Evolutionary conservation across 2,113 vertebrate species (phyloP), one percentile per base, ranked within the genome.

Genomic region (Cochlearius cochlearius): DNA sequence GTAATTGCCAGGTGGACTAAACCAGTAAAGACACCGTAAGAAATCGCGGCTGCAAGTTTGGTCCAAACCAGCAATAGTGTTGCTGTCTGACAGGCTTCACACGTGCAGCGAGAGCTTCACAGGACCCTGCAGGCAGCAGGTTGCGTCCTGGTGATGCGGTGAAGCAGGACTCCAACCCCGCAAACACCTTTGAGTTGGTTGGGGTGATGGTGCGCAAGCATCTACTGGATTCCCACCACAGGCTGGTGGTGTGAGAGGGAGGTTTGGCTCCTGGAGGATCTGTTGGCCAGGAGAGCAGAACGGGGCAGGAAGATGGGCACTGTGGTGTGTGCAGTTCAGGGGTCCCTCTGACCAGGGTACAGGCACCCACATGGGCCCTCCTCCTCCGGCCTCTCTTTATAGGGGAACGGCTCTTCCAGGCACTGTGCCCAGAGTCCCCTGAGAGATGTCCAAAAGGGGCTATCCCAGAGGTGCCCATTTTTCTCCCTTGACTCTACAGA

Each of bases 281-380:
- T 52, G 43, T 5, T 0, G 1, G 18, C 25, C 53, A 36, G 60
- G 30, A 84, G 64, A 84, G n/a, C 72, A 56, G 56, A 49, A 41
- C 0, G 1, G 41, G 39, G 25, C 34, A 47, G 43, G 21, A 50
- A 14, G 60, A 14, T 0, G 1, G 47, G 39, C 1, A 1, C 12
- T 60, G 38, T 15, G 34, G 32, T 22, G 45, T 27, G 34, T 38
- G n/a, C 34, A 23, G 43, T 32, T 78, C 55, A 30, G 41, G 9
- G 47, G 19, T 72, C 11, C 11, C 41, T 58, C 58, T 58, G 78
- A 50, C 2, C 32, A 63, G 19, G 15, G 22, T 7, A 43, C 18
- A 20, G 50, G 15, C 47, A 64, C n/a, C 34, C n/a, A 58, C 0
- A 1, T 21, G 7, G 6, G 22, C 2, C 0, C 10, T 74, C 12